Evolutionary conservation across 2,888 invertebrate species (phyloP), one percentile per base, ranked within the genome.

Genomic region (Tryphoninae sp.): DNA sequence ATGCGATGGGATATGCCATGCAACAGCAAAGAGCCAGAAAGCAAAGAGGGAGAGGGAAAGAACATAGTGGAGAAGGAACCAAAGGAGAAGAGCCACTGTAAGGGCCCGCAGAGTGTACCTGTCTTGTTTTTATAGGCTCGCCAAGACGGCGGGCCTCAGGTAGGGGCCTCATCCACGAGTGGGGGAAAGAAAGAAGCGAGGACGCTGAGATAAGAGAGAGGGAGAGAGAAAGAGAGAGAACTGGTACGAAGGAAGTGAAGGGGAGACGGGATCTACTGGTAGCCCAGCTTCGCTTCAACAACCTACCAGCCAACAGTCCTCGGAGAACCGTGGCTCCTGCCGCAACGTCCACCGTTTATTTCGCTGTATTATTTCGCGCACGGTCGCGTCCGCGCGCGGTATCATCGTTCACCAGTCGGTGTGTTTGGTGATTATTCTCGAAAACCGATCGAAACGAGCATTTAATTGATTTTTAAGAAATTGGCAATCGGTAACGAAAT

Each of bases 101-200:
- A 90, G 89, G 90, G 90, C 87, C 89, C 88, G 86, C 89, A 89
- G 90, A 91, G 91, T 91, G 91, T 91, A 91, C 90, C 91, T 90
- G 92, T 92, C 92, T 91, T 91, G 91, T 92, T 92, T 91, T 91
- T 92, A 90, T 91, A 91, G 90, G 90, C 89, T 89, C 88, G 87
- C 89, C 89, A 88, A 89, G 90, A 89, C 89, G 89, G 87, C 87
- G 88, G 86, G 86, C 88, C 89, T 87, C 84, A 87, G 87, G 88
- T 87, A 88, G 86, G 82, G 78, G 80, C 83, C 77, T 61, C 59
- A 59, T 69, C 78, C 75, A 65, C 68, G 22, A 77, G 86, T 82
- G 79, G 84, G 84, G 86, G 83, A 84, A 86, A 84, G 79, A 82
- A 86, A 84, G 86, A 83, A 82, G 84, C 68, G 62, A 83, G 81